phyloP scores from a whole-genome alignment of 2,888 invertebrate genomes.

The Hirtodrosophila duncani region DNA sequence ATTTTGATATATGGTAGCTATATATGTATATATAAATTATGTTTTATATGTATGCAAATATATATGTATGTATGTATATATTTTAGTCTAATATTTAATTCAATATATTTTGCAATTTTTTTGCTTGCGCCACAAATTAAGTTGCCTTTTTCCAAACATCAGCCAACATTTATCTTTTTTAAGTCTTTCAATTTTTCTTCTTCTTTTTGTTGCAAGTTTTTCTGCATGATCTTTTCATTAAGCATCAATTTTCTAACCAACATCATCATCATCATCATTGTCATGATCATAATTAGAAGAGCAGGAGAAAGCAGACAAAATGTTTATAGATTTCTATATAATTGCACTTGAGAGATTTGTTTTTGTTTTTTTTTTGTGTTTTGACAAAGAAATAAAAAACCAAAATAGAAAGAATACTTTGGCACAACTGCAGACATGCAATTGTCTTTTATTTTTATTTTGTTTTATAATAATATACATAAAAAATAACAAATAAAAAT shows the following conservation, averaged over 20 bases:
- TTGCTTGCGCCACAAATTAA: conserved; percentile 22
- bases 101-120: conserved; percentile 8
- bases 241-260: no score
- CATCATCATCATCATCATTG: no score
- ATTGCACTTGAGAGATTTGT: conserved; percentile 62
- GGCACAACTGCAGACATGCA: conserved; percentile 33
- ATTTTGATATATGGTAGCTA: no score
- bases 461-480: conserved; percentile 61
- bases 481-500: conserved; percentile 63
- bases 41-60: no score
- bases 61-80: conserved; percentile 16
- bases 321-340: conserved; percentile 58
- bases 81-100: conserved; percentile 4
- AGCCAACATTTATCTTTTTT: conserved; percentile 52
- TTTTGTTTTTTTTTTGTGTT: conserved; percentile 2
- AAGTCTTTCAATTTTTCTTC: conserved; percentile 50
- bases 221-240: no score
- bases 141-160: conserved; percentile 45
- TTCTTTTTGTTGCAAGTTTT: conserved; percentile 4
- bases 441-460: conserved; percentile 42
- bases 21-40: no score
- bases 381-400: conserved; percentile 11
- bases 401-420: conserved; percentile 36
- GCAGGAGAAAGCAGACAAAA: conserved; percentile 62
- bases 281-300: conserved; percentile 33